These are phyloP conservation scores for Fissipunctia ypsillon DNA, from an alignment of 2,888 invertebrate genomes.

Conservation along the genomic window DNA sequence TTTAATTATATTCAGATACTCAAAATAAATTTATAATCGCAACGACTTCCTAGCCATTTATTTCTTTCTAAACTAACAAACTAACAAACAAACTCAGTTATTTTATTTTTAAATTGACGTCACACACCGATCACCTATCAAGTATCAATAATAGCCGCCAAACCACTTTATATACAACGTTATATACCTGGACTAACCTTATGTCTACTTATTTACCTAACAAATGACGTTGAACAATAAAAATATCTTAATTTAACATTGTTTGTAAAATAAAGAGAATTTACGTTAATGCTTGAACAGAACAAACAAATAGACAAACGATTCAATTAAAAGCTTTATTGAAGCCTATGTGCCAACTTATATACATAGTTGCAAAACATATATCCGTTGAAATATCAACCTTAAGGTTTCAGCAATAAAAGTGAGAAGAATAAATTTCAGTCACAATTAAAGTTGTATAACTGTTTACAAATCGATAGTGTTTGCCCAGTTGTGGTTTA, in stretches of 20 bases:
- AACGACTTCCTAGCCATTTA: neutral
- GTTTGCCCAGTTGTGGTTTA: slow-evolving; percentile 79
- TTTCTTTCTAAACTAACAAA: neutral
- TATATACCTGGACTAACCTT: slow-evolving; percentile 11
- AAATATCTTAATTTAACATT: slow-evolving; percentile 79
- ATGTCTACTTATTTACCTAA: slow-evolving; percentile 66
- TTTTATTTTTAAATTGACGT: neutral
- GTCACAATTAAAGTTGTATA: slow-evolving; percentile 24
- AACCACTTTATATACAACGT: neutral
- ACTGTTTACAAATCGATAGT: slow-evolving; percentile 64
- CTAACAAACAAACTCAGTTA: neutral
- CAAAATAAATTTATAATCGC: neutral
- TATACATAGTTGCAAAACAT: slow-evolving; percentile 14
- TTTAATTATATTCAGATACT: neutral
- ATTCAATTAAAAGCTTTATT: slow-evolving; percentile 81
- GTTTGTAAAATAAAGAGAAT: slow-evolving; percentile 74
- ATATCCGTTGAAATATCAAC: slow-evolving; percentile 44
- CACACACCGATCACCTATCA: neutral
- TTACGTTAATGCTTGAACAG: slow-evolving; percentile 67
- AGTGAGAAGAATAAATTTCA: neutral
- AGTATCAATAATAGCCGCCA: neutral
- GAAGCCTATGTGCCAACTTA: slow-evolving; percentile 63
- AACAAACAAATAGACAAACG: slow-evolving; percentile 74
- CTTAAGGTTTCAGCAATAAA: slow-evolving; percentile 21
- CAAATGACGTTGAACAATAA: slow-evolving; percentile 72